phyloP scores from a whole-genome alignment of 2,113 vertebrate species.

The Malurus alboscapulatus region DNA sequence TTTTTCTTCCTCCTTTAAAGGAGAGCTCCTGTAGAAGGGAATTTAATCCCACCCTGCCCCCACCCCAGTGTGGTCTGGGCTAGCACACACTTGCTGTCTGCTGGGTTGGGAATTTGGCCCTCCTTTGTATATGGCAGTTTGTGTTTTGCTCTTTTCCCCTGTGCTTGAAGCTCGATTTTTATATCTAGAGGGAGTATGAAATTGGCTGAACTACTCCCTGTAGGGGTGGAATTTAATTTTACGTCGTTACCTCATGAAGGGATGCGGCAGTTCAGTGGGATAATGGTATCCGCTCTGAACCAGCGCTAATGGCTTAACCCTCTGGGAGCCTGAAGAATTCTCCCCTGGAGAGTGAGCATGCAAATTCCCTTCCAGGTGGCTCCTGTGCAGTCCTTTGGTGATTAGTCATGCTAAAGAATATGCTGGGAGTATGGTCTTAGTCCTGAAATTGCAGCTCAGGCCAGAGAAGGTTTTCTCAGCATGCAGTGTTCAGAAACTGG shows the following conservation, averaged over 20 bases:
- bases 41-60: neutral
- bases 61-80: neutral
- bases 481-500: neutral
- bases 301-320: conserved; percentile 62
- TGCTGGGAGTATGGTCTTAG: conserved; percentile 8
- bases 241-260: neutral
- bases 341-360: conserved; percentile 64
- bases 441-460: conserved; percentile 37
- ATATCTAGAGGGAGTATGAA: conserved; percentile 53
- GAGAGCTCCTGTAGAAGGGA: neutral
- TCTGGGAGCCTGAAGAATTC: conserved; percentile 66
- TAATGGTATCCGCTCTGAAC: conserved; percentile 56
- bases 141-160: neutral
- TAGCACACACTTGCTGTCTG: conserved; percentile 2
- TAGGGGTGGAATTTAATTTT: conserved; percentile 63
- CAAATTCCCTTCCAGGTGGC: conserved; percentile 67
- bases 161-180: conserved; percentile 34
- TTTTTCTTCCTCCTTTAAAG: conserved; percentile 18
- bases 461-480: neutral
- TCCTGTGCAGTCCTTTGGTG: conserved; percentile 65
- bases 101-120: conserved; percentile 10
- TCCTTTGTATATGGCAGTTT: conserved; percentile 8
- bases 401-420: conserved; percentile 66
- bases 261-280: conserved; percentile 48
- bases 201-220: conserved; percentile 41